Base-by-base conservation (phyloP, 2,888 invertebrate genomes). In the Polymixis lichenea region DNA sequence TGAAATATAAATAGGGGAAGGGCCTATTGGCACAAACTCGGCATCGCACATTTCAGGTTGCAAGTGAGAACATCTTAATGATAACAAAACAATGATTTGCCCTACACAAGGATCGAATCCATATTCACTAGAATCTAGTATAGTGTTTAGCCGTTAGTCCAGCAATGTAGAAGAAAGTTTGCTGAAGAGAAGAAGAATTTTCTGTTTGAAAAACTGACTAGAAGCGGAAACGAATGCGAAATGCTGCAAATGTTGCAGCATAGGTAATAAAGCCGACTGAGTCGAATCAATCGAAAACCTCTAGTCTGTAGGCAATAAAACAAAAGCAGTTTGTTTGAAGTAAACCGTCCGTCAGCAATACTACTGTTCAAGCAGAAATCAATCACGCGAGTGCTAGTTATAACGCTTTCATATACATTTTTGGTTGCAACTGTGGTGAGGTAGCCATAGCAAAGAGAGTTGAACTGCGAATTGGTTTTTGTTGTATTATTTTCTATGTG, bases 331-430 rank as follows among this genome's bases (percentile, higher is more conserved):
- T 74, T 67, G 61, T 73, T 79, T 72, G 73, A 62, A 7, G 28
- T 13, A 8, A 56, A 56, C 15, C 28, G 38, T n/a, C 55, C 55
- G 69, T 49, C 55, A 70, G 72, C n/a, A 71, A 70, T 56, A 62
- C n/a, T 32, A n/a, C 5, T 66, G 32, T 78, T 62, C 25, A 32
- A 74, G 22, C 62, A 46, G 15, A 67, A 74, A 56, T 78, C 80
- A 67, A 80, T 78, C 56, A 32, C 32, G 11, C 17, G 32, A 62
- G 51, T 51, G 25, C 22, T 0, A 19, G 19, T 0, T 51, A 62
- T 43, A 78, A n/a, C n/a, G 60, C 28, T 72, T 66, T 55, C 22
- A 55, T 55, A 66, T 13, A 25, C 5, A 6, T 32, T 51, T 73
- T 73, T 72, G 43, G 66, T 32, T 61, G 28, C 62, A 43, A 19